phyloP scores from a whole-genome alignment of 1,140 invertebrate species.

The Camponotus floridanus region DNA sequence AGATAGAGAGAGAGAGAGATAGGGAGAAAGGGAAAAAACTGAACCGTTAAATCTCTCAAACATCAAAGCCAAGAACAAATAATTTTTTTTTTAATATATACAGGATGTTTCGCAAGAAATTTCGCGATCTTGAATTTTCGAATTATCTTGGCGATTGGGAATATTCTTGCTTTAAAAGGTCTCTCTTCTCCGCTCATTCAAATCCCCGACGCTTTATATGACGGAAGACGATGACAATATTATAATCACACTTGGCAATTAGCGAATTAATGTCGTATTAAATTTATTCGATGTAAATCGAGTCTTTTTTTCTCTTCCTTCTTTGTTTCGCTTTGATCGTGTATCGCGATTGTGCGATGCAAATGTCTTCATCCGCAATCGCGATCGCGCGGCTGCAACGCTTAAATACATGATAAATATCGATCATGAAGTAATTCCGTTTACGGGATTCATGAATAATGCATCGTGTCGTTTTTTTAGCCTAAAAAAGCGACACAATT shows the following conservation, averaged over 20 bases:
- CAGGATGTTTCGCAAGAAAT: not conserved
- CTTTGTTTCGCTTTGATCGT: conserved; percentile 1
- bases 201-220: conserved; percentile 22
- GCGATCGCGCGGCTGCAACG: conserved; percentile 15
- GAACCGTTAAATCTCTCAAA: conserved; percentile 25
- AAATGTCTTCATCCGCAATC: conserved; percentile 47
- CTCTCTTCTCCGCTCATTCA: not conserved
- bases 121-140: not conserved
- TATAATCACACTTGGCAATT: conserved; percentile 6
- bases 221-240: conserved; percentile 19
- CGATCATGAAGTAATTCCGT: conserved; percentile 42
- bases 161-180: not conserved
- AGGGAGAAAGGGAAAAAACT: conserved; percentile 3
- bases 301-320: not conserved
- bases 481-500: conserved; percentile 2
- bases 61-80: not conserved
- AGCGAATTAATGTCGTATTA: not conserved
- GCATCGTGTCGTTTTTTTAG: not conserved
- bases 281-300: conserved; percentile 38
- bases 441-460: conserved; percentile 49
- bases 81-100: not conserved
- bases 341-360: conserved; percentile 48
- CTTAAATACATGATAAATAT: conserved; percentile 51
- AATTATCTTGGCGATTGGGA: not conserved
- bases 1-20: conserved; percentile 13